Conservation (phyloP, 2,113 vertebrate genomes). For the Spheniscus mendiculus region DNA sequence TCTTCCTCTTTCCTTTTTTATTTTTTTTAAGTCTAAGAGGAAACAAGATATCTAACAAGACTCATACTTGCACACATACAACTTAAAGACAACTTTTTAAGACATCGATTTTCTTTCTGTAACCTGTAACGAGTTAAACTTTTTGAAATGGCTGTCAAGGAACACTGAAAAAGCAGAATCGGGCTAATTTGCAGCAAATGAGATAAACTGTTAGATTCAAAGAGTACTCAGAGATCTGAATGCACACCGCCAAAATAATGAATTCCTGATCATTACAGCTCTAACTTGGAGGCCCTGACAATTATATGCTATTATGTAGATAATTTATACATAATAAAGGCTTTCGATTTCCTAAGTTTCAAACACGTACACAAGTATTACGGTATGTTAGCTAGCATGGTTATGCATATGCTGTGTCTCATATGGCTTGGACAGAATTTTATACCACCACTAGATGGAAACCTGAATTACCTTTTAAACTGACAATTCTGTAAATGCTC, state of each 20-base stretch:
- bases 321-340: neutral
- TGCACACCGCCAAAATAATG: neutral
- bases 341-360: neutral
- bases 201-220: neutral
- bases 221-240: neutral
- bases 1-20: neutral
- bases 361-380: neutral
- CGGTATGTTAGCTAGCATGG: rapidly evolving
- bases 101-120: neutral
- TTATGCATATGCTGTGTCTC: neutral
- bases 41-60: neutral
- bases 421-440: neutral
- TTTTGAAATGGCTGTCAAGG: neutral
- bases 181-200: neutral
- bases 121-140: neutral
- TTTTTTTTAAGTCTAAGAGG: neutral
- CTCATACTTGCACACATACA: neutral
- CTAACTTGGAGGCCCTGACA: neutral
- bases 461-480: conserved; percentile 36
- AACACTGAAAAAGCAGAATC: neutral
- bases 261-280: neutral
- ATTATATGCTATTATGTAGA: neutral
- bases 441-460: conserved; percentile 65
- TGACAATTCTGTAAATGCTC: neutral
- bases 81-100: neutral